Base-by-base conservation (phyloP, 2,888 invertebrate species). In the Sialis fuliginosa region DNA sequence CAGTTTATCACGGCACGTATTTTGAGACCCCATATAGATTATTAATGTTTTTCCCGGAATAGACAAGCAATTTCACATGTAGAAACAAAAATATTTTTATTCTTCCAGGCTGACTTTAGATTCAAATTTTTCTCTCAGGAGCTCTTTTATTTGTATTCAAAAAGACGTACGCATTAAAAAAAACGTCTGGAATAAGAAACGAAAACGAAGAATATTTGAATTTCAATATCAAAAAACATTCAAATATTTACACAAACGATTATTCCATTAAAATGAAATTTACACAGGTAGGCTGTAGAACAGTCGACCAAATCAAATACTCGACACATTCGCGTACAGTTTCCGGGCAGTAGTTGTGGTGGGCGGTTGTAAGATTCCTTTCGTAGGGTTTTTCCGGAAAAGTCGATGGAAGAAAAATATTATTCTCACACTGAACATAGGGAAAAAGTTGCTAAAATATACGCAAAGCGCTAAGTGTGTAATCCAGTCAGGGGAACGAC, bases 261-360 rank as follows among this genome's bases (percentile, higher is more conserved):
- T 65, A 65, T 66, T 66, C 65, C 64, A 66, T 66, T 66, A 66
- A 65, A 65, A 64, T 62, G 63, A 66, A 66, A 66, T 65, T 66
- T 63, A 60, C 59, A 59, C 63, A 64, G 64, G 63, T 63, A 63
- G n/a, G 7, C 37, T n/a, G n/a, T 6, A 6, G 37, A n/a, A 37
- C 37, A 37, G 37, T 12, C 8, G 12, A 22, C 22, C 22, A 22
- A 22, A 22, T 22, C 22, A 22, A 22, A 22, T 22, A 22, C 4
- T 22, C 22, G 22, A 22, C 22, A 22, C 22, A 22, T 22, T 22
- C 4, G 22, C 22, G 22, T 22, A 22, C 22, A 22, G 22, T 22
- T 22, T 22, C 22, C 33, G 12, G 12, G 12, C 42, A 39, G 10
- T 39, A 39, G 10, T 39, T 39, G 57, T 54, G 56, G 32, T 54